phyloP scores from a whole-genome alignment of 2,888 invertebrate species.

The Leptinotarsa rubiginosa region DNA sequence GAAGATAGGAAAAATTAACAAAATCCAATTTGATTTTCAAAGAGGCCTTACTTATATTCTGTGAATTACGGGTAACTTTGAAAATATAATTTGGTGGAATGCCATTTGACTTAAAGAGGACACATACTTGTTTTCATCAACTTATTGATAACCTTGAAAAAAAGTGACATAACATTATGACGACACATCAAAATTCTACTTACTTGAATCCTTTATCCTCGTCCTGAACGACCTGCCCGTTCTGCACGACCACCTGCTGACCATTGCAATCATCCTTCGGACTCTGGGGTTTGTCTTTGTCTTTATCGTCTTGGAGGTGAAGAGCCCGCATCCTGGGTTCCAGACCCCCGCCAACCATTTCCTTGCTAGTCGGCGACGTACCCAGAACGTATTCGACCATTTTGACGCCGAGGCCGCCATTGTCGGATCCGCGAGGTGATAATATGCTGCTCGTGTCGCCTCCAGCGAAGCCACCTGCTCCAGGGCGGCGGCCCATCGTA shows the following conservation, averaged over 20 bases:
- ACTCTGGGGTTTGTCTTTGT: slow-evolving; percentile 71
- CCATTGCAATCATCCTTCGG: slow-evolving; percentile 64
- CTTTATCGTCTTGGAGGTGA: slow-evolving; percentile 71
- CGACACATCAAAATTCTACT: slow-evolving; percentile 65
- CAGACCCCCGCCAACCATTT: slow-evolving; percentile 66
- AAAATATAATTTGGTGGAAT: too few species aligned
- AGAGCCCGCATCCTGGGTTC: slow-evolving; percentile 76
- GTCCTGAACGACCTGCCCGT: slow-evolving; percentile 65
- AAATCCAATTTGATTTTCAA: too few species aligned
- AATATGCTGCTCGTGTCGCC: slow-evolving; percentile 68
- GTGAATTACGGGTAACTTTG: too few species aligned
- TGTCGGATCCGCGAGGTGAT: slow-evolving; percentile 83
- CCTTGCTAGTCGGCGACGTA: slow-evolving; percentile 87
- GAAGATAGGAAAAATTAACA: too few species aligned
- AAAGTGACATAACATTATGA: neutral
- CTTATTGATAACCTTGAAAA: neutral
- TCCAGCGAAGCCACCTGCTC: slow-evolving; percentile 71
- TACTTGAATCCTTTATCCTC: slow-evolving; percentile 93
- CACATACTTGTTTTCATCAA: too few species aligned
- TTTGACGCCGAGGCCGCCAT: slow-evolving; percentile 93
- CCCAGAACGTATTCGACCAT: slow-evolving; percentile 99
- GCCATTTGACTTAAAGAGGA: too few species aligned
- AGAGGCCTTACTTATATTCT: too few species aligned
- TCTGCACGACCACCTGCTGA: slow-evolving; percentile 62
- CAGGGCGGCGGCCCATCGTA: slow-evolving; percentile 79